A percentile compares a stretch with the other conserved stretches of the same genome.
These are phyloP conservation scores for Serrognathus titanus DNA, from an alignment of 2,888 invertebrate genomes.

Conservation along the genomic window DNA sequence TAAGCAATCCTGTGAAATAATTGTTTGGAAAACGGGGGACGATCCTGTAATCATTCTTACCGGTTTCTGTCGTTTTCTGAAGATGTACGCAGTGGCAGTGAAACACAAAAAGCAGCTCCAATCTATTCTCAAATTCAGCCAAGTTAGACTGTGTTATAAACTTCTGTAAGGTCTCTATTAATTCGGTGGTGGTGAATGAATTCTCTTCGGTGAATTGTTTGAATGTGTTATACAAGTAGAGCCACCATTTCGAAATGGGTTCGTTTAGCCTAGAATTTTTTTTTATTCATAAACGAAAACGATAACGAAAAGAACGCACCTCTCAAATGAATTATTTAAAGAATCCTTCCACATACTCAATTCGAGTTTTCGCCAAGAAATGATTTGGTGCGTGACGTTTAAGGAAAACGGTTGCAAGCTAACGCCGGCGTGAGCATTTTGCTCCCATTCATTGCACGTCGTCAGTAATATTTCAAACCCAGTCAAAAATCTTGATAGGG, in stretches of 20 bases:
- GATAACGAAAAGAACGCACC: slow-evolving; percentile 43
- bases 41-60: neutral
- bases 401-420: slow-evolving; percentile 73
- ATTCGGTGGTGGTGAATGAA: slow-evolving; percentile 41
- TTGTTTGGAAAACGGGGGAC: neutral
- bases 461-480: slow-evolving; percentile 86
- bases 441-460: slow-evolving; percentile 88
- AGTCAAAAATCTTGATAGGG: slow-evolving; percentile 82
- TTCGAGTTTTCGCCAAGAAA: slow-evolving; percentile 89
- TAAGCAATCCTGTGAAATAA: slow-evolving; percentile 52
- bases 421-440: slow-evolving; percentile 82
- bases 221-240: slow-evolving; percentile 74
- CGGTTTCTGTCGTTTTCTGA: slow-evolving; percentile 21
- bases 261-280: slow-evolving; percentile 56
- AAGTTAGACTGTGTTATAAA: slow-evolving; percentile 82
- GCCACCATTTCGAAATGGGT: slow-evolving; percentile 84
- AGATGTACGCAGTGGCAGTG: slow-evolving; percentile 74
- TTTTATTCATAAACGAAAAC: neutral
- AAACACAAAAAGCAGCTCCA: slow-evolving; percentile 75
- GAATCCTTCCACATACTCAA: slow-evolving; percentile 84
- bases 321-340: slow-evolving; percentile 64
- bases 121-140: slow-evolving; percentile 77
- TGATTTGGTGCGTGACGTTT: slow-evolving; percentile 74
- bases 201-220: slow-evolving; percentile 54
- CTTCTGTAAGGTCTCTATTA: slow-evolving; percentile 64